Evolutionary conservation across 1,140 invertebrate genomes (phyloP).

Genomic region (Trachymyrmex cornetzi): DNA sequence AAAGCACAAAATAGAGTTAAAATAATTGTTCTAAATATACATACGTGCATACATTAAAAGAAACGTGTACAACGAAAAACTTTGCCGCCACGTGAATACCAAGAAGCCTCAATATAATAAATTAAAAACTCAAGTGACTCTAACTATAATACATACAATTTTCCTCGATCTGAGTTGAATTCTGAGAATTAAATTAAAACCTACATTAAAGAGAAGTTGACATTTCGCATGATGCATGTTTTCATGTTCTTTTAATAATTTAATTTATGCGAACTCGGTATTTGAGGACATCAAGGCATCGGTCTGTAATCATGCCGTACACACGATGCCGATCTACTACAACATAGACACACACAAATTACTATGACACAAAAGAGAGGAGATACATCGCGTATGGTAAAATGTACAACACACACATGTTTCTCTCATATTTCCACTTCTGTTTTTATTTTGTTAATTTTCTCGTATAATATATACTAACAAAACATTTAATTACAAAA

Average conservation of each 20-base stretch:
- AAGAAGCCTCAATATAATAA: background rate
- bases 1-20: background rate
- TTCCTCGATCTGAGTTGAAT: background rate
- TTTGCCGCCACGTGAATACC: background rate
- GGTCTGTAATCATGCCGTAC: background rate
- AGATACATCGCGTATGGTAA: background rate
- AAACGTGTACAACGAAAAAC: background rate
- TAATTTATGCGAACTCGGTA: slow-evolving; percentile 2
- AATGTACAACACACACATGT: slow-evolving; percentile 46
- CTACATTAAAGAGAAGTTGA: background rate
- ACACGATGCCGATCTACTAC: background rate
- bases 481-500: slow-evolving; percentile 85
- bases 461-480: slow-evolving; percentile 85
- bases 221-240: background rate
- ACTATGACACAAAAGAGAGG: background rate
- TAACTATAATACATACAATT: background rate
- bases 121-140: background rate
- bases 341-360: background rate
- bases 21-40: background rate
- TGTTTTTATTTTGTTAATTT: slow-evolving; percentile 83
- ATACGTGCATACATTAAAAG: background rate
- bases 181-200: background rate
- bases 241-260: slow-evolving; percentile 15
- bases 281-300: background rate
- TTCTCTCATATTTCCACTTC: slow-evolving; percentile 74